Percentiles rank a stretch among this genome's conserved stretches.
Evolutionary conservation across 2,888 invertebrate genomes (phyloP).

Genomic region (Rotaria sp.): DNA sequence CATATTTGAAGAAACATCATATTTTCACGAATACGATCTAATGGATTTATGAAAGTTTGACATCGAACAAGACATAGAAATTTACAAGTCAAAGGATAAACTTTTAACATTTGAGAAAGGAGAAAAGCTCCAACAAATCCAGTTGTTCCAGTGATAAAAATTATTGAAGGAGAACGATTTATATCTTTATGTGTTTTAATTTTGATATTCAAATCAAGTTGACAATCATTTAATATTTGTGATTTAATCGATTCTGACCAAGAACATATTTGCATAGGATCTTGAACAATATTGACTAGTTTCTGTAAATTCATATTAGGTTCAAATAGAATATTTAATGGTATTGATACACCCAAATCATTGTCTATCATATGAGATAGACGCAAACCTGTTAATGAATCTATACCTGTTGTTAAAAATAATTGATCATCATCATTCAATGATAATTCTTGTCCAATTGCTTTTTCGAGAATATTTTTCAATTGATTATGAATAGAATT

Average conservation of each 20-base stretch:
- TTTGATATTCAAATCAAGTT: background rate
- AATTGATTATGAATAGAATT: background rate
- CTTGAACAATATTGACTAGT: background rate
- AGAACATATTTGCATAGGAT: background rate
- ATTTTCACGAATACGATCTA: background rate
- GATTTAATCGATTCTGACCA: background rate
- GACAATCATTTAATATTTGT: background rate
- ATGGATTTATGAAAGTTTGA: background rate
- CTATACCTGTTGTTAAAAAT: background rate
- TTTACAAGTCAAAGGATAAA: background rate
- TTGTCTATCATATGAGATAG: background rate
- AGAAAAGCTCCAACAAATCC: background rate
- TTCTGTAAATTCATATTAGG: background rate
- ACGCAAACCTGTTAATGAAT: background rate
- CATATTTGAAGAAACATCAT: background rate
- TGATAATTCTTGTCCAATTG: background rate
- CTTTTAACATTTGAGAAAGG: background rate
- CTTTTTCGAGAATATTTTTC: constrained; percentile 44
- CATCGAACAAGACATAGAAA: background rate
- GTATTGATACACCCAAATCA: background rate
- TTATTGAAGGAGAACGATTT: background rate
- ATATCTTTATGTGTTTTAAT: background rate
- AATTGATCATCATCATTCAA: too few species aligned
- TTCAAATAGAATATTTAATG: background rate
- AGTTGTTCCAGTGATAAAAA: background rate